Base-by-base conservation (phyloP, 2,888 invertebrate genomes). In the Ophioninae sp. region DNA sequence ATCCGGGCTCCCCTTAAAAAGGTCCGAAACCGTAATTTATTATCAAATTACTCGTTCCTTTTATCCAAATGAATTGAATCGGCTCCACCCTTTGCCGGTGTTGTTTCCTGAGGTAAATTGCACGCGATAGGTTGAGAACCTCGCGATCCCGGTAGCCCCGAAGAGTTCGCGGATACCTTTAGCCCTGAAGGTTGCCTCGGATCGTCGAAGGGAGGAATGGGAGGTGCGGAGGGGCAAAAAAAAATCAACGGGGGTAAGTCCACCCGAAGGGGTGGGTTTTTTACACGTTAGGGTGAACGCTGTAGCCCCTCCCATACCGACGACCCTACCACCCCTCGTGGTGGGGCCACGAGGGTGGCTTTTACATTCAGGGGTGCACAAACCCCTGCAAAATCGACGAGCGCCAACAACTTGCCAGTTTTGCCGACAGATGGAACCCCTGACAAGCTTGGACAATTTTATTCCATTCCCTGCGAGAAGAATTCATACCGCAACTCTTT, bases 331-430 rank as follows among this genome's bases (percentile, higher is more conserved):
- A 50, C 17, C 6, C 50, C 17, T 50, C 2, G 50, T 17, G 17
- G 21, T 10, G 76, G 39, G 70, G n/a, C 30, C 7, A 13, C 37
- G 86, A 87, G 88, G 87, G 86, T 82, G 88, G 87, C 88, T 85
- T 82, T 85, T 82, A 81, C 83, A 73, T 84, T 83, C 85, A 91
- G 89, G 91, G 91, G 88, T 90, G 90, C 78, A 89, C 89, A 90
- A 90, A 90, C 23, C 20, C 83, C 30, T 44, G 17, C 77, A 41
- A 20, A 69, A 82, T 37, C 59, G 69, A 77, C 68, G 44, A 56
- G 79, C 10, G n/a, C 67, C 76, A 70, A 61, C 78, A 79, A 84
- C 87, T 91, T 90, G 85, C 57, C 68, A 64, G 80, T 82, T 88
- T 87, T 84, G 74, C 87, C 89, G 87, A 85, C 83, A 90, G 92